phyloP scores from a whole-genome alignment of 2,888 invertebrate genomes.

The Tridacna gigas region DNA sequence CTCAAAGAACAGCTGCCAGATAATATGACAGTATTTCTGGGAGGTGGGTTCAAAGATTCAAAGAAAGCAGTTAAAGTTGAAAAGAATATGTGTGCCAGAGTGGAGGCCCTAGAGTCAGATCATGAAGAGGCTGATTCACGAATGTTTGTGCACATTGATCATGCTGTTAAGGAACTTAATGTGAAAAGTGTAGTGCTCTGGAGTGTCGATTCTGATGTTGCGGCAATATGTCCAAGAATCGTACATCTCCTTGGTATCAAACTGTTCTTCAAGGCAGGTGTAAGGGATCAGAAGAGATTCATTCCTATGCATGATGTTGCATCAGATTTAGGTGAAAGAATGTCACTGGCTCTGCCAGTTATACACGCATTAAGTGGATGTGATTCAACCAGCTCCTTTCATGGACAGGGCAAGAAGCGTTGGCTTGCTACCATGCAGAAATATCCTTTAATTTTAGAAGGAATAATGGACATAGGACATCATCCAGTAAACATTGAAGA shows the following conservation, averaged over 20 bases:
- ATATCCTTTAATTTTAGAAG: too few species aligned
- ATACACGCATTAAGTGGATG: slow-evolving; percentile 15
- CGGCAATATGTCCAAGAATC: slow-evolving; percentile 9
- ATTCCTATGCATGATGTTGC: slow-evolving; percentile 29
- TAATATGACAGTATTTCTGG: slow-evolving; percentile 11
- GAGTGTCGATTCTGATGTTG: slow-evolving; percentile 24
- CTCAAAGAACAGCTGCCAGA: not conserved
- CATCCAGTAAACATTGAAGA: slow-evolving; percentile 9
- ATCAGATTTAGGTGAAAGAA: slow-evolving; percentile 12
- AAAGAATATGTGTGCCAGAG: not conserved
- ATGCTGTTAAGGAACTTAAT: not conserved
- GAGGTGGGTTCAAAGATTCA: slow-evolving; percentile 16
- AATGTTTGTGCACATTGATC: slow-evolving; percentile 4
- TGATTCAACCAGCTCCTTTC: too few species aligned
- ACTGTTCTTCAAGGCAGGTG: slow-evolving; percentile 20
- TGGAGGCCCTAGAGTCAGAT: slow-evolving; percentile 23
- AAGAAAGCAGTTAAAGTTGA: not conserved
- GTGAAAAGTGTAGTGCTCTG: not conserved
- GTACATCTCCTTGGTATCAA: slow-evolving; percentile 1
- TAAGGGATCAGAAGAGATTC: not conserved
- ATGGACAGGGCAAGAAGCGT: too few species aligned
- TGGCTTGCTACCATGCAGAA: too few species aligned
- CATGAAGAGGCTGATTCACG: slow-evolving; percentile 22
- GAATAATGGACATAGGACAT: slow-evolving; percentile 15
- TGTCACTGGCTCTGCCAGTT: not conserved